Conservation (phyloP, 1,140 invertebrate species). For the Arctopsyche grandis region DNA sequence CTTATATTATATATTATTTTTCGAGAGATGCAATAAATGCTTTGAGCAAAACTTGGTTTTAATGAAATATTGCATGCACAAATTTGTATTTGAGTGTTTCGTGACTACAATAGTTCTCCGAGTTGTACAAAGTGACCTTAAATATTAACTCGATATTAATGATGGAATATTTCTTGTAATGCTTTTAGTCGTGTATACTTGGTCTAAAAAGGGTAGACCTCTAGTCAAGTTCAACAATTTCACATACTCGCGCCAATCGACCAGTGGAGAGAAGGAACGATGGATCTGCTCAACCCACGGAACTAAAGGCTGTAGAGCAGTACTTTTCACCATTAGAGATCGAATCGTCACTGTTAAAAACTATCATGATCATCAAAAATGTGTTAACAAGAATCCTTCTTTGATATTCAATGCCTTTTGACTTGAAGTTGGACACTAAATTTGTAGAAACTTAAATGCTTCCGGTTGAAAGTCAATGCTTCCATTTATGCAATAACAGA, state of each 20-base stretch:
- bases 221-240: conserved; percentile 40
- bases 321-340: conserved; percentile 48
- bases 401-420: not conserved
- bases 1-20: too few relatives aligned
- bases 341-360: conserved; percentile 49
- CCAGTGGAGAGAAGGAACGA: conserved; percentile 42
- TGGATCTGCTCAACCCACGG: conserved; percentile 57
- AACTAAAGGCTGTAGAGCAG: conserved; percentile 51
- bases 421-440: not conserved
- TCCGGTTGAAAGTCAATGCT: not conserved
- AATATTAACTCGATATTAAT: not conserved
- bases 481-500: too few relatives aligned
- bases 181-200: conserved; percentile 45
- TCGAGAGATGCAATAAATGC: too few relatives aligned
- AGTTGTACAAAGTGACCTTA: not conserved
- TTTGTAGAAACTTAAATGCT: not conserved
- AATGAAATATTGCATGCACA: too few relatives aligned
- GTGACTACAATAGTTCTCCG: not conserved
- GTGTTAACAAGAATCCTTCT: not conserved
- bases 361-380: conserved; percentile 44
- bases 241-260: conserved; percentile 45
- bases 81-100: too few relatives aligned
- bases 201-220: conserved; percentile 47
- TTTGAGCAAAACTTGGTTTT: too few relatives aligned
- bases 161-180: not conserved